Conservation (phyloP, 2,888 invertebrate species). For the Doris montereyensis region DNA sequence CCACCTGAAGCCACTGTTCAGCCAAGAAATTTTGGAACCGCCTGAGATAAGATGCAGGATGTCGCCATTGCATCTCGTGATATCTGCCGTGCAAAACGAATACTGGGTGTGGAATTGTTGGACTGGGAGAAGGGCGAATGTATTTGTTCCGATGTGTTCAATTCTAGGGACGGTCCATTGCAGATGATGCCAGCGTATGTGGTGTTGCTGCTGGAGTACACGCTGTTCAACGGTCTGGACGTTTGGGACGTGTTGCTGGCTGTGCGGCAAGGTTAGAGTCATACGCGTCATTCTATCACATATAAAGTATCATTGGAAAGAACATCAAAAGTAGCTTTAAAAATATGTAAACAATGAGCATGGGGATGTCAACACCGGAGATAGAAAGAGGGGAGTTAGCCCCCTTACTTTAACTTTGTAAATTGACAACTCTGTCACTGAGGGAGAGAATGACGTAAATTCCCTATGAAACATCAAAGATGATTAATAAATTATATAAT, state of each 20-base stretch:
- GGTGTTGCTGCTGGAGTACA: slow-evolving; percentile 83
- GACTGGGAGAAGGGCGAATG: slow-evolving; percentile 57
- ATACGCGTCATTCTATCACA: too few relatives aligned
- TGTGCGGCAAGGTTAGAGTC: slow-evolving; percentile 81
- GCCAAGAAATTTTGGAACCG: slow-evolving; percentile 27
- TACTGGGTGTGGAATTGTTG: slow-evolving; percentile 65
- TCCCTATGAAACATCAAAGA: too few relatives aligned
- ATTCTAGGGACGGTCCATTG: slow-evolving; percentile 72
- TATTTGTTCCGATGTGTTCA: slow-evolving; percentile 63
- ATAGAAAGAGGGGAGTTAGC: too few relatives aligned
- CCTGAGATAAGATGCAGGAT: slow-evolving; percentile 20
- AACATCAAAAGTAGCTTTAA: too few relatives aligned
- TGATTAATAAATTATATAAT: too few relatives aligned
- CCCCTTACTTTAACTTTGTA: too few relatives aligned
- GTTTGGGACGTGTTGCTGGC: slow-evolving; percentile 89
- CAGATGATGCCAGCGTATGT: slow-evolving; percentile 66
- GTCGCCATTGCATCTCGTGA: slow-evolving; percentile 39
- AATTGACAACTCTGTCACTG: too few relatives aligned
- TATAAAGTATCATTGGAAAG: too few relatives aligned
- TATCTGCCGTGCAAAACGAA: slow-evolving; percentile 48
- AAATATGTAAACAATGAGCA: too few relatives aligned
- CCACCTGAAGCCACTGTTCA: slow-evolving; percentile 33
- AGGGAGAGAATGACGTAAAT: too few relatives aligned
- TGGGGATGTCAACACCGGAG: too few relatives aligned
- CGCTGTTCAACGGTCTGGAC: slow-evolving; percentile 87